Evolutionary conservation across 2,113 vertebrate species (phyloP), one percentile per base, ranked within the genome.

Genomic region (Chaetops frenatus): DNA sequence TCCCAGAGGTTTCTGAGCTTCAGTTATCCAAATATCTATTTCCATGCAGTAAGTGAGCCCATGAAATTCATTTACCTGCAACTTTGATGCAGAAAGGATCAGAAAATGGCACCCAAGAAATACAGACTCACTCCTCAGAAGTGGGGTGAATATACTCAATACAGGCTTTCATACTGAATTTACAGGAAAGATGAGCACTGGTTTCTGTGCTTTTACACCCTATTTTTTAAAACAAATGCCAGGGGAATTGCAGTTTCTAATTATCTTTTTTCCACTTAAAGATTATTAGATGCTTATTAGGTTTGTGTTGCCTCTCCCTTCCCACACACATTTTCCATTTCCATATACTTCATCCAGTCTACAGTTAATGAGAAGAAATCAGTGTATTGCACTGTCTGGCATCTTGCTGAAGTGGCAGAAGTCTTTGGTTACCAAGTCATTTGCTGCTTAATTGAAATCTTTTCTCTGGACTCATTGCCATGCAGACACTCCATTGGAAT

Each of bases 371-470:
- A 98, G 97, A 88, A 93, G 85, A 96, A 97, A 96, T 97, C 91
- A 96, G 92, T 88, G 92, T 98, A 98, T 98, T 98, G 98, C 98
- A 96, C 85, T 96, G 86, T 69, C 97, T 98, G 96, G 85, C 97
- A 96, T 94, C 94, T 97, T 93, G 96, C 97, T 97, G 97, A 97
- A 97, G 96, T 97, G 94, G 97, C 97, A 94, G 82, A 96, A 97
- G 96, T 96, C 91, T 93, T 83, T 57, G 51, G 79, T 76, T 93
- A 87, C 78, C 71, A 86, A 96, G 65, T 94, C 89, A 64, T 81
- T 77, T 76, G 72, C 67, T 76, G 92, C 92, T 96, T 98, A 98
- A 98, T 98, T 98, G 97, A 98, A 98, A 98, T 98, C 65, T 84
- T 96, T 91, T 93, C 88, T 95, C 83, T 44, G 36, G 8, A 86